Base-by-base conservation (phyloP, 2,888 invertebrate species). In the Galerucella nymphaeae region DNA sequence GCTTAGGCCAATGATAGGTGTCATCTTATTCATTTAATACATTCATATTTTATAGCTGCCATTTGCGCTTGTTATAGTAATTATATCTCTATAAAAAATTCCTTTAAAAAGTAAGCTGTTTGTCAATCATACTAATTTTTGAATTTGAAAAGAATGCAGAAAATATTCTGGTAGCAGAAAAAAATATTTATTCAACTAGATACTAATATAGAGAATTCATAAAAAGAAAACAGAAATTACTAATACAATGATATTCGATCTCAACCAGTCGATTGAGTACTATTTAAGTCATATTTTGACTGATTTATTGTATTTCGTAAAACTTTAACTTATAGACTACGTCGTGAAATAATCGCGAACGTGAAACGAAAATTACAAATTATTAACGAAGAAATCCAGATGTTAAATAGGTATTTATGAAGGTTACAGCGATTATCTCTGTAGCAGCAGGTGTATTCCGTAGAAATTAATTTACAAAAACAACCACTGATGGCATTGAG, bases 1-100 rank as follows among this genome's bases (percentile, higher is more conserved):
- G 58, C 67, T 45, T 59, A 23, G 30, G 48, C 48, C 59, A 50
- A 68, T 68, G 59, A 18, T 68, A 30, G 68, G 61, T 48, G 48
- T 67, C 67, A 48, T 67, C 14, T 45, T 42, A 61, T 20, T 13
- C 61, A 57, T 68, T 41, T 48, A 68, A 23, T 61, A 61, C 38
- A 23, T 62, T 23, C 59, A 38, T 48, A 68, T 50, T 61, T 66
- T 61, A 68, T 61, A n/a, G 61, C 30, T 68, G 48, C 41, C 30
- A 69, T 62, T 62, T 69, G 62, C 14, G 59, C 59, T 59, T 59
- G 50, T 67, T 45, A 14, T 18, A 62, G 45, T 9, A 16, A 18
- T 62, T 62, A 62, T 16, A 45, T 13, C 62, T 62, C 18, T 20
- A 62, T 62, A 42, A 62, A 62, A 45, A 42, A 8, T 23, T 50